These are phyloP conservation scores for Tipula lateralis DNA, from an alignment of 2,888 invertebrate species.

Conservation along the genomic window DNA sequence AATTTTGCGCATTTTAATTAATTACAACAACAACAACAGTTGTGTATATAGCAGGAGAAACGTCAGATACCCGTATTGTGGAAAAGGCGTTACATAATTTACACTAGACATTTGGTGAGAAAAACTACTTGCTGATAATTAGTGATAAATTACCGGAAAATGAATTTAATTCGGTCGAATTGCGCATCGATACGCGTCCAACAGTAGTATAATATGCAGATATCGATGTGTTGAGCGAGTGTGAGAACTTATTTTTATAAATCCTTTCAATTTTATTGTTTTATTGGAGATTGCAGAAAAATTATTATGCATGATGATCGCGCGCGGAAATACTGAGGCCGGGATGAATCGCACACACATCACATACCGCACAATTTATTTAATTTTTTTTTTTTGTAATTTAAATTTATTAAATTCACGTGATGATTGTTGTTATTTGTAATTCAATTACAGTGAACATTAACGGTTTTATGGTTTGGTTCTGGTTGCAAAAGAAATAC, in stretches of 20 bases:
- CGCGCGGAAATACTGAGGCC: not conserved
- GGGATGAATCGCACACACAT: not conserved
- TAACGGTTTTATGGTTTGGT: constrained; percentile 7
- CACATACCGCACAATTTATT: not conserved
- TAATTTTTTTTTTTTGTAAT: not conserved
- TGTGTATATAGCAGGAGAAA: not conserved
- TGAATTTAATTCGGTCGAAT: not conserved
- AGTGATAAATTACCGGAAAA: not conserved
- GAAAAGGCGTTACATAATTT: not conserved
- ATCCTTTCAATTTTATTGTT: not conserved
- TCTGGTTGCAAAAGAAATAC: not conserved
- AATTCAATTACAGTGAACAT: not conserved
- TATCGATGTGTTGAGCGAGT: not conserved
- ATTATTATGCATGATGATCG: not conserved
- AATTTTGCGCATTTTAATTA: not conserved
- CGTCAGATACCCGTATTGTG: not conserved
- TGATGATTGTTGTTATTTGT: not conserved
- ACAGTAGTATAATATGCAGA: too few species aligned
- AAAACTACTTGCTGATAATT: not conserved
- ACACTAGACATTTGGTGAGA: not conserved
- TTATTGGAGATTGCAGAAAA: not conserved
- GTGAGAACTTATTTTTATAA: not conserved
- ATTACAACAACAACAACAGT: not conserved
- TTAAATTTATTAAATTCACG: constrained; percentile 11
- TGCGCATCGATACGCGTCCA: too few species aligned